Percentiles rank a stretch among this genome's conserved stretches.
Evolutionary conservation across 2,113 vertebrate species (phyloP).

Genomic region (Cynocephalus volans): DNA sequence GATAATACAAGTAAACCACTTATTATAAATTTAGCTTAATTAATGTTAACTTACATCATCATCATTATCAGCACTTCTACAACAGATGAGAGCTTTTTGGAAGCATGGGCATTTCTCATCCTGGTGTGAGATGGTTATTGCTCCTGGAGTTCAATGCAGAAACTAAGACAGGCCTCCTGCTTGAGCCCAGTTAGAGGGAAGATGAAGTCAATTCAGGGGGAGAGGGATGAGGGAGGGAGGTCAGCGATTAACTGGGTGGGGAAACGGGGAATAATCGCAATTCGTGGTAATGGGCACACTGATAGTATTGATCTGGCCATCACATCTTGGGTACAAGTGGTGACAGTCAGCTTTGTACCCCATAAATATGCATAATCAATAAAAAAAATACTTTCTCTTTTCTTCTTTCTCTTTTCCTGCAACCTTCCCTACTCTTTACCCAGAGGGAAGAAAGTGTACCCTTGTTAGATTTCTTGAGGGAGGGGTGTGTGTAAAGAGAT

Average conservation of each 20-base stretch:
- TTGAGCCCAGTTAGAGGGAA: background rate
- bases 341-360: too few relatives aligned
- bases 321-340: too few relatives aligned
- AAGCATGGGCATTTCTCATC: background rate
- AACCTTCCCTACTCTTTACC: background rate
- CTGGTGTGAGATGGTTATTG: background rate
- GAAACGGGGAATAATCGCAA: too few relatives aligned
- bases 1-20: background rate
- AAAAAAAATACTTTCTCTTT: constrained; percentile 15
- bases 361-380: too few relatives aligned
- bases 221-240: too few relatives aligned
- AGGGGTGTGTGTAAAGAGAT: background rate
- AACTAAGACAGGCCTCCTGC: background rate
- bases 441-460: background rate
- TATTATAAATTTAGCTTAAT: background rate
- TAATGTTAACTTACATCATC: background rate
- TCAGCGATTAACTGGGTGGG: too few relatives aligned
- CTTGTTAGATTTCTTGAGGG: background rate
- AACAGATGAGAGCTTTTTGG: background rate
- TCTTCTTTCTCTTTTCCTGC: background rate
- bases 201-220: background rate
- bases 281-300: too few relatives aligned
- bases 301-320: too few relatives aligned
- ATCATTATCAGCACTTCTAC: background rate
- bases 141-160: background rate